These are phyloP conservation scores for Thaleichthys pacificus DNA, from an alignment of 2,797 vertebrate genomes.

Conservation along the genomic window DNA sequence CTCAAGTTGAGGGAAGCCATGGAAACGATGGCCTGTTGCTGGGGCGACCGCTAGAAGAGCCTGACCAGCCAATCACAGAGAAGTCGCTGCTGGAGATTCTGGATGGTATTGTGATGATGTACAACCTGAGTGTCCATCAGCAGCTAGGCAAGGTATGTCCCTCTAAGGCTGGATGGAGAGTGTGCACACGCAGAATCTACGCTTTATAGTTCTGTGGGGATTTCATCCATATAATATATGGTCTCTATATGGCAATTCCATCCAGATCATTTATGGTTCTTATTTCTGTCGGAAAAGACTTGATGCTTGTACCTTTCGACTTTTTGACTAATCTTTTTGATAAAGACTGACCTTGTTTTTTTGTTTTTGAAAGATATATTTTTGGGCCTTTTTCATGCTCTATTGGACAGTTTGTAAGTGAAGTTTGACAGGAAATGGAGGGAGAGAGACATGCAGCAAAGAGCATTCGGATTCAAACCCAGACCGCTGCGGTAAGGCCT, in stretches of 20 bases:
- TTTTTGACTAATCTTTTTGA: too few relatives aligned
- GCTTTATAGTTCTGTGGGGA: not conserved
- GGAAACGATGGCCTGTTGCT: constrained; percentile 88
- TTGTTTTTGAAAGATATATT: too few relatives aligned
- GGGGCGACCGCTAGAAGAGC: constrained; percentile 89
- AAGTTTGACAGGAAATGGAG: too few relatives aligned
- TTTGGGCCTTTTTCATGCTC: too few relatives aligned
- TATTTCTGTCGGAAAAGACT: not conserved
- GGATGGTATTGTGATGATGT: constrained; percentile 97
- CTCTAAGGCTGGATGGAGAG: not conserved
- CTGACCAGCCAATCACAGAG: constrained; percentile 87
- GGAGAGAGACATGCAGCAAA: too few relatives aligned
- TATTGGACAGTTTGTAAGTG: too few relatives aligned
- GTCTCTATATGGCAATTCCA: not conserved
- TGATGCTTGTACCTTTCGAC: not conserved
- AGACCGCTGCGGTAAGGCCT: too few relatives aligned
- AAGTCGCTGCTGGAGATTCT: constrained; percentile 94
- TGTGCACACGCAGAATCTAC: not conserved
- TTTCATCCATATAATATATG: not conserved
- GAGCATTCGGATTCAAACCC: too few relatives aligned
- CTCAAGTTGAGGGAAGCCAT: constrained; percentile 1
- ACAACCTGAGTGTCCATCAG: constrained; percentile 96
- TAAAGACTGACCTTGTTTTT: not conserved
- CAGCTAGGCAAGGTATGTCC: constrained; percentile 91
- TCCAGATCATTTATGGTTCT: not conserved